phyloP scores from a whole-genome alignment of 2,113 vertebrate genomes.

The Cryptoleucopteryx plumbea region DNA sequence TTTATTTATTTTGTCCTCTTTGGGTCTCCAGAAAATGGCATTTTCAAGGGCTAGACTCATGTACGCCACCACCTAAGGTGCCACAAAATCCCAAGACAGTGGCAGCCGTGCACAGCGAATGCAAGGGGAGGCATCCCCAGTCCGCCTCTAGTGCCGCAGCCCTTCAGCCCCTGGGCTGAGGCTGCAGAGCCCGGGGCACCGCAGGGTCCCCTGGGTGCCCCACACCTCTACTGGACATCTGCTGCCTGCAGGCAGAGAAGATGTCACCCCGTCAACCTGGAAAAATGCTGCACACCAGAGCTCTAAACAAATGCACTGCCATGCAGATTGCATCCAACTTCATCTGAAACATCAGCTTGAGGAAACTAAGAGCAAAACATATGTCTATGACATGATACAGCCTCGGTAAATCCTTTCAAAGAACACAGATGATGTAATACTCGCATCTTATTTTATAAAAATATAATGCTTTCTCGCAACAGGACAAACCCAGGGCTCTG shows the following conservation, averaged over 20 bases:
- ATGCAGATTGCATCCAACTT: accelerated
- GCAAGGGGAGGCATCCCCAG: not conserved
- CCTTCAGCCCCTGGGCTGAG: accelerated
- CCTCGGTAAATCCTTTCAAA: not conserved
- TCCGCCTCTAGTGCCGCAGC: not conserved
- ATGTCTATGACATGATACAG: accelerated
- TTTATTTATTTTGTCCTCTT: not conserved
- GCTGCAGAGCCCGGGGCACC: accelerated
- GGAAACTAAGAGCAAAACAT: not conserved
- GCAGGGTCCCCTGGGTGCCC: not conserved
- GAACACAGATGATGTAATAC: not conserved
- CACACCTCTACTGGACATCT: not conserved
- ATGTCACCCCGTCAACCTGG: accelerated
- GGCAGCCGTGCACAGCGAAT: not conserved
- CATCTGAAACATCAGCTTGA: not conserved
- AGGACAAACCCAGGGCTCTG: not conserved
- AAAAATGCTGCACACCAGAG: not conserved
- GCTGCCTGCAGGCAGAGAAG: not conserved
- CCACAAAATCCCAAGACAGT: accelerated
- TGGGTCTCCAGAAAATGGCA: not conserved
- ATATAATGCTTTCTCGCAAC: not conserved
- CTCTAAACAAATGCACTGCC: not conserved
- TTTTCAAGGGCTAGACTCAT: not conserved
- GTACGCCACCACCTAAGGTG: not conserved
- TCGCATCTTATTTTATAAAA: not conserved